Evolutionary conservation across 1,140 invertebrate species (phyloP).

Genomic region (Pseudomyrmex dendroicus): DNA sequence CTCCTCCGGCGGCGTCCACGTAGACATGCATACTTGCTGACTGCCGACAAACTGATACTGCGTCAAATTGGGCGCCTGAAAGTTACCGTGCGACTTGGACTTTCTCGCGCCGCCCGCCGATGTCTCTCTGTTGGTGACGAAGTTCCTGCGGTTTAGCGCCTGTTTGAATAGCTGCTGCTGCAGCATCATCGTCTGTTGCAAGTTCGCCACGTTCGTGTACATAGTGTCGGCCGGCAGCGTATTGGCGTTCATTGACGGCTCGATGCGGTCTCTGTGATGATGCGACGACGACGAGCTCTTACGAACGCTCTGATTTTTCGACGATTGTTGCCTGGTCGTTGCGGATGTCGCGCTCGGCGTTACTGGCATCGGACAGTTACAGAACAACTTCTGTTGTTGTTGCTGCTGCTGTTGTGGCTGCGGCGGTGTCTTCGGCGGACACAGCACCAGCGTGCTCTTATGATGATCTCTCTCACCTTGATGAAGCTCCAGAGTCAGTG

Average conservation of each 20-base stretch:
- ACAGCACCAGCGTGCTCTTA: conserved; percentile 84
- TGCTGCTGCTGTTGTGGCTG: conserved; percentile 53
- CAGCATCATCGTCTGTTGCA: conserved; percentile 90
- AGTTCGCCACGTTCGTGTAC: conserved; percentile 91
- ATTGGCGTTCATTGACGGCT: conserved; percentile 52
- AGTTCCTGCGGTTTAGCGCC: conserved; percentile 83
- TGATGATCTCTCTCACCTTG: conserved; percentile 82
- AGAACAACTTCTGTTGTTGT: conserved; percentile 60
- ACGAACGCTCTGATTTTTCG: conserved; percentile 69
- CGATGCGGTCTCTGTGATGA: conserved; percentile 70
- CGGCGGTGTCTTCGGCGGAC: conserved; percentile 75
- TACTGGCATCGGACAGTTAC: conserved; percentile 77
- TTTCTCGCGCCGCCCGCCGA: conserved; percentile 74
- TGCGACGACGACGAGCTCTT: conserved; percentile 73
- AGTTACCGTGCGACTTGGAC: conserved; percentile 80
- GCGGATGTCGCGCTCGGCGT: conserved; percentile 68
- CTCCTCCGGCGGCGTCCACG: conserved; percentile 78
- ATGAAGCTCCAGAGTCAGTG: conserved; percentile 87
- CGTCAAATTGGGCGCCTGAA: conserved; percentile 86
- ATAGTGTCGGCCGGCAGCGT: conserved; percentile 86
- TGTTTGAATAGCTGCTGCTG: conserved; percentile 90
- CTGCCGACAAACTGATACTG: conserved; percentile 88
- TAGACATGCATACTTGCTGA: conserved; percentile 84
- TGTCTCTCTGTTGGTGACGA: conserved; percentile 71
- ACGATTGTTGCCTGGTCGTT: conserved; percentile 67